Conservation (phyloP, 2,888 invertebrate species). For the Erebia palarica region DNA sequence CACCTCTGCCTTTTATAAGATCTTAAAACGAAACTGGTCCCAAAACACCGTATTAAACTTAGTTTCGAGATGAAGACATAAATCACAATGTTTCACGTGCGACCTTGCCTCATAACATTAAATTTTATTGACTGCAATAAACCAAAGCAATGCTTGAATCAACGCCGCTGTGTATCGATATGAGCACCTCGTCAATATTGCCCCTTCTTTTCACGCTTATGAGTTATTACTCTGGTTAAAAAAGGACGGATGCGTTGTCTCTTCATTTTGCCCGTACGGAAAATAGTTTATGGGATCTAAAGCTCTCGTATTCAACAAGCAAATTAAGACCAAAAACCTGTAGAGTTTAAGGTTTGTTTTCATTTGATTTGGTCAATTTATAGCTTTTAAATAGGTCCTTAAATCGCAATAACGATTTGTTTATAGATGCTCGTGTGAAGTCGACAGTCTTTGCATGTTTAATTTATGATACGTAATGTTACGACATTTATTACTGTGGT, state of each 20-base stretch:
- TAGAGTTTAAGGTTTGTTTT: conserved; percentile 45
- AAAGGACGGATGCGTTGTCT: conserved; percentile 54
- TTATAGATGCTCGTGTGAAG: conserved; percentile 66
- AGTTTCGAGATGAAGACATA: conserved; percentile 73
- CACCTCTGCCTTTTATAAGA: not conserved
- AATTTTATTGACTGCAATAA: conserved; percentile 82
- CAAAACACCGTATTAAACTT: conserved; percentile 47
- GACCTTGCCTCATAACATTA: conserved; percentile 82
- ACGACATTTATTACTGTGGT: conserved; percentile 30
- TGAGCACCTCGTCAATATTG: conserved; percentile 78
- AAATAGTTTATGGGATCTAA: conserved; percentile 79
- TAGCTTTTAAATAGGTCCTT: conserved; percentile 81
- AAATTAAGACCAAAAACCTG: not conserved
- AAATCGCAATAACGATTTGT: conserved; percentile 82
- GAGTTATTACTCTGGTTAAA: conserved; percentile 43
- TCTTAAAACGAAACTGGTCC: conserved; percentile 38
- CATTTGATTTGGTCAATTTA: conserved; percentile 56
- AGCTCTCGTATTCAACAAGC: conserved; percentile 43
- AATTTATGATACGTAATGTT: conserved; percentile 33
- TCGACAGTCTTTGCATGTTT: conserved; percentile 62
- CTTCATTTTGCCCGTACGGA: conserved; percentile 74
- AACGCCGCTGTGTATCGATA: conserved; percentile 78
- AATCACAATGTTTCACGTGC: conserved; percentile 76
- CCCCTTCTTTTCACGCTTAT: conserved; percentile 53
- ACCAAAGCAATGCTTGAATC: conserved; percentile 82